Percentiles rank a stretch among this genome's conserved stretches.
Evolutionary conservation across 2,113 vertebrate genomes (phyloP).

Genomic region (Apeltes quadracus): DNA sequence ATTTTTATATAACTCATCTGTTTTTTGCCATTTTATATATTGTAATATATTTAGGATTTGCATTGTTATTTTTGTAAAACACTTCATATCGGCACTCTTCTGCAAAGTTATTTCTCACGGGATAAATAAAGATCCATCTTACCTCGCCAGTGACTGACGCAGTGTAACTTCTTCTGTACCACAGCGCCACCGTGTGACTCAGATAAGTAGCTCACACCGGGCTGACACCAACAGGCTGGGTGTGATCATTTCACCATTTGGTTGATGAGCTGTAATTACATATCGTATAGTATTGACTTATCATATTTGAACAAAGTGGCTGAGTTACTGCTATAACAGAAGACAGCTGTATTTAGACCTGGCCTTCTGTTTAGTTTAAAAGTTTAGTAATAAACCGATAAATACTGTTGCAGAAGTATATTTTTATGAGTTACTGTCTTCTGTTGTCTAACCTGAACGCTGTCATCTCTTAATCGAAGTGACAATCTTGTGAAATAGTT

Average conservation of each 20-base stretch:
- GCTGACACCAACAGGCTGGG: neutral
- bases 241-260: neutral
- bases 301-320: neutral
- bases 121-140: neutral
- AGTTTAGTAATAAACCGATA: too few relatives aligned
- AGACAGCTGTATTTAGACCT: too few relatives aligned
- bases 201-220: neutral
- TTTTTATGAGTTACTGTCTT: neutral
- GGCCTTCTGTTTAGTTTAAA: neutral
- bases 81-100: neutral
- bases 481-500: neutral
- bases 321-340: neutral
- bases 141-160: neutral
- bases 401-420: too few relatives aligned
- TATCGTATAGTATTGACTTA: neutral
- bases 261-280: neutral
- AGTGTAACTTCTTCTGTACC: neutral
- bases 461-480: neutral
- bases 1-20: neutral
- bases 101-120: too few relatives aligned
- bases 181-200: constrained; percentile 3
- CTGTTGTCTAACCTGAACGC: neutral
- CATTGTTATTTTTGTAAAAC: neutral
- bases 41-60: constrained; percentile 1
- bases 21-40: neutral